Evolutionary conservation across 1,140 invertebrate species (phyloP).

Genomic region (Orius insidiosus): DNA sequence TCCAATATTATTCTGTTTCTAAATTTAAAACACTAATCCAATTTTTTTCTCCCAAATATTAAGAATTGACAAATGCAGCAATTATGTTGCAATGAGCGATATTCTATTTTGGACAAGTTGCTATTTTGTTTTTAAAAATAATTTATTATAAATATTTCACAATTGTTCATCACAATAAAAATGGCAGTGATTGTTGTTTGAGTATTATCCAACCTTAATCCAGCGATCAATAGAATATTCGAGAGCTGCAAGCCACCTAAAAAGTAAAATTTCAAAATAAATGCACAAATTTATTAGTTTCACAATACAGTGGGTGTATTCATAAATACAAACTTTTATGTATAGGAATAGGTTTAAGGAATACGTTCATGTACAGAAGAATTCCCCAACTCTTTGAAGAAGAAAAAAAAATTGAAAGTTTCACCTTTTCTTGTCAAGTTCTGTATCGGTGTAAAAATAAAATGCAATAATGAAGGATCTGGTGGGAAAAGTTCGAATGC

Average conservation of each 20-base stretch:
- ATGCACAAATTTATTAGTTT: no score
- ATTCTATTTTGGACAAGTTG: slow-evolving; percentile 8
- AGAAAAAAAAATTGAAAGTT: no score
- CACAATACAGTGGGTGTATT: no score
- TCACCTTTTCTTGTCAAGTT: slow-evolving; percentile 88
- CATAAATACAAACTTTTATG: no score
- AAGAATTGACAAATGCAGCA: not conserved
- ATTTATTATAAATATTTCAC: slow-evolving; percentile 6
- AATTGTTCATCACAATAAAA: slow-evolving; percentile 6
- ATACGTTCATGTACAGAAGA: no score
- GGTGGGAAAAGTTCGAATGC: slow-evolving; percentile 83
- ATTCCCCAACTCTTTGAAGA: no score
- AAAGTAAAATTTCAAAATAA: not conserved
- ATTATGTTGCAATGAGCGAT: slow-evolving; percentile 9
- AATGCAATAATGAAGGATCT: slow-evolving; percentile 66
- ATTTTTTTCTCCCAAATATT: not conserved
- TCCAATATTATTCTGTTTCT: slow-evolving; percentile 1
- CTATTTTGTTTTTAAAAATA: slow-evolving; percentile 1
- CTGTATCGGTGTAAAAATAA: slow-evolving; percentile 87
- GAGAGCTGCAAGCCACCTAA: slow-evolving; percentile 81
- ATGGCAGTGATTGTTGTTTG: slow-evolving; percentile 13
- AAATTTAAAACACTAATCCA: not conserved
- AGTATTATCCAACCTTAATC: slow-evolving; percentile 71
- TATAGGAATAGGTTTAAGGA: no score
- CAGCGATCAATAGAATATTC: slow-evolving; percentile 92